phyloP scores from a whole-genome alignment of 2,888 invertebrate species.

The Empis stercorea region DNA sequence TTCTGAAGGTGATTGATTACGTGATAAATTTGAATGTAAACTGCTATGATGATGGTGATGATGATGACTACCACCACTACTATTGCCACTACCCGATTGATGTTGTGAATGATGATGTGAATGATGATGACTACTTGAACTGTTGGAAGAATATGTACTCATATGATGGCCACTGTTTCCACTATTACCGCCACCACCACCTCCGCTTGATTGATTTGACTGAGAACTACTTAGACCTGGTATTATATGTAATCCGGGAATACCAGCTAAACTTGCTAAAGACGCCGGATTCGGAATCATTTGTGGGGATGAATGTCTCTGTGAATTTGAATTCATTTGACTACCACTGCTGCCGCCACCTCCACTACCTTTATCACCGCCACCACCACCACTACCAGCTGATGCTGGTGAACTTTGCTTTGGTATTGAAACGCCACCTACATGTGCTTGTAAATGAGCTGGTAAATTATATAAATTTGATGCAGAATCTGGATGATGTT shows the following conservation, averaged over 20 bases:
- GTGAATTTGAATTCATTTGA: constrained; percentile 18
- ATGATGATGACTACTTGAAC: background rate
- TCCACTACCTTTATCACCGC: constrained; percentile 2
- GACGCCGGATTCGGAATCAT: constrained; percentile 20
- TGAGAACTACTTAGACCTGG: constrained; percentile 10
- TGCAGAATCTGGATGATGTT: constrained; percentile 37
- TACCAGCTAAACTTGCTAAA: constrained; percentile 17
- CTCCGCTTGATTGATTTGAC: background rate
- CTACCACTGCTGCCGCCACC: constrained; percentile 13
- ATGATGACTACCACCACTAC: constrained; percentile 9
- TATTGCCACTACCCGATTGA: background rate
- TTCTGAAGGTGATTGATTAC: constrained; percentile 36
- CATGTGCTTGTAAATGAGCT: constrained; percentile 21
- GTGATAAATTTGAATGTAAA: constrained; percentile 19
- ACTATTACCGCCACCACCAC: constrained; percentile 6
- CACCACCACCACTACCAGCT: constrained; percentile 13
- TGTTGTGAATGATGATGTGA: background rate
- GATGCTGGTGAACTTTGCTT: constrained; percentile 38
- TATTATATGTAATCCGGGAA: constrained; percentile 17
- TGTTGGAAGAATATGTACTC: background rate
- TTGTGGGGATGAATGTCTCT: constrained; percentile 14
- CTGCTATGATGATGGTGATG: constrained; percentile 12
- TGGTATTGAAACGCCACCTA: constrained; percentile 26
- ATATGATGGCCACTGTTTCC: background rate
- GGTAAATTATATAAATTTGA: constrained; percentile 37